Base-by-base conservation (phyloP, 2,888 invertebrate genomes). In the Endomychus coccineus region DNA sequence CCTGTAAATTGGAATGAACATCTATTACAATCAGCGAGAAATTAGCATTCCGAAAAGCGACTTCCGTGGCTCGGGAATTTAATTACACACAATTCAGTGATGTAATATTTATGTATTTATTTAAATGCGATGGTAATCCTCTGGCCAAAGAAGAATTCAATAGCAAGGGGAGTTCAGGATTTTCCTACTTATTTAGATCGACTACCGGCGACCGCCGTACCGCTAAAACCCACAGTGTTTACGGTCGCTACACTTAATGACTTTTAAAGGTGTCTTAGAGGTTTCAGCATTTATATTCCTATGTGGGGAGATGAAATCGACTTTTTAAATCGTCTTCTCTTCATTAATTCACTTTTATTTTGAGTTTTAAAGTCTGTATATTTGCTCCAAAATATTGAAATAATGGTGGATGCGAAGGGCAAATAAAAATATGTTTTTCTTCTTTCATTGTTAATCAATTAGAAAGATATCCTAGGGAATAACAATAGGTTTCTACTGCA, bases 31-130 rank as follows among this genome's bases (percentile, higher is more conserved):
- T 62, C 60, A 62, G 58, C 56, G 56, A 52, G 56, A 61, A 63
- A 63, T 62, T 63, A 61, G 61, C 61, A 61, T 62, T 57, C 57
- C 46, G 56, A 54, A 58, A 62, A 59, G 58, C 59, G 60, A 58
- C 53, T 60, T 58, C 54, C 55, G 56, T 54, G 58, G 60, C 61
- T 58, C 55, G 49, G 54, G 58, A 62, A 66, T 66, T 64, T 65
- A 64, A 66, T 65, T 65, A 64, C 62, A 66, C 64, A 64, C 64
- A 64, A 62, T 64, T 64, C 62, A 55, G 59, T 56, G 65, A 66
- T 66, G 66, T 66, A 62, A 66, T 66, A 66, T 66, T 66, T 66
- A 66, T 66, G 66, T 66, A 66, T 66, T 66, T 66, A 66, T 66
- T 66, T 65, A 66, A 66, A 66, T 66, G 64, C 60, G 57, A 64